Percentiles rank a stretch among this genome's conserved stretches.
Evolutionary conservation across 2,888 invertebrate genomes (phyloP).

Genomic region (Apamea crenata): DNA sequence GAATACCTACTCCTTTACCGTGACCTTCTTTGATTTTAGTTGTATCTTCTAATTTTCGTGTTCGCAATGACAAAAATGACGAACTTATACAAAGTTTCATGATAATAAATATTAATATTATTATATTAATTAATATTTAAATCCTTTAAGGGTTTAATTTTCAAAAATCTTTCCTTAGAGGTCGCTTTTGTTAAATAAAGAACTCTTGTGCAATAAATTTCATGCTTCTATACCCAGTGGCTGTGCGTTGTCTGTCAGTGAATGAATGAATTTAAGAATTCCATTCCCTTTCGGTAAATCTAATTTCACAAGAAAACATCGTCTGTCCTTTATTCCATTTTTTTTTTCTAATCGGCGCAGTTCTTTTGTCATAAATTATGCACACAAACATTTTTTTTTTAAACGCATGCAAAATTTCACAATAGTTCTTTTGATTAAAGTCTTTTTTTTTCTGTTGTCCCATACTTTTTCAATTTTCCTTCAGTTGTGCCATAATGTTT

Average conservation of each 20-base stretch:
- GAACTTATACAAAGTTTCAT: not conserved
- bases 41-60: not conserved
- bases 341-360: not conserved
- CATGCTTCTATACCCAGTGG: not conserved
- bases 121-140: too few species aligned
- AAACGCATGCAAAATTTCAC: too few species aligned
- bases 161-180: too few species aligned
- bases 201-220: not conserved
- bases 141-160: too few species aligned
- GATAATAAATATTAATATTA: too few species aligned
- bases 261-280: not conserved
- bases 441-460: too few species aligned
- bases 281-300: not conserved
- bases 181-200: too few species aligned
- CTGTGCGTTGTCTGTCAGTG: not conserved
- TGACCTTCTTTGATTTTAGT: slow-evolving; percentile 4
- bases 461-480: too few species aligned
- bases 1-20: slow-evolving; percentile 12
- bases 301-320: not conserved
- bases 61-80: not conserved
- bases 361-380: too few species aligned
- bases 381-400: too few species aligned
- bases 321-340: not conserved
- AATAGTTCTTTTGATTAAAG: too few species aligned
- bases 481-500: too few species aligned